Evolutionary conservation across 2,113 vertebrate genomes (phyloP), one percentile per base, ranked within the genome.

Genomic region (Syrrhaptes paradoxus): DNA sequence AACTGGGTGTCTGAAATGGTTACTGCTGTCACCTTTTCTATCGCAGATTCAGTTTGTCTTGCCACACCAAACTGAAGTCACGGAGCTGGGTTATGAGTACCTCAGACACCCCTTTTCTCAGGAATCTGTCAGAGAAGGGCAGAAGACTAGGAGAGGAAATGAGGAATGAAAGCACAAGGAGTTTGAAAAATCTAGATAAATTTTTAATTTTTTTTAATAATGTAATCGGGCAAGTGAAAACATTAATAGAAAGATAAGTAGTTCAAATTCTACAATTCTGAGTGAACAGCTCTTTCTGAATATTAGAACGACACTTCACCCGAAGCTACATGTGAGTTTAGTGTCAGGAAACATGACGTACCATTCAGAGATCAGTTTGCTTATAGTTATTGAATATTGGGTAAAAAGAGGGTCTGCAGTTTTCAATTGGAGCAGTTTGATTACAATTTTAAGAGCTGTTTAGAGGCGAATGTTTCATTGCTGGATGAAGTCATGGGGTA

Each of bases 1-100:
- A 63, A 26, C 28, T 1, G 10, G 43, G 55, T 55, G 77, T 90
- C 89, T 87, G 92, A 63, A 85, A 34, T 67, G 81, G 77, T 59
- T 85, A 11, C 80, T 78, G 85, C 65, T 94, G 77, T 93, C 87
- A 91, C 93, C 89, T 93, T 89, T 81, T 77, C 84, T 93, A 5
- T 24, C 91, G 29, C 65, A 48, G 11, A 32, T 59, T 63, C 6
- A 17, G 38, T 77, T 89, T 66, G 46, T 71, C 61, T 86, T 72
- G 62, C 48, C 66, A 16, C 51, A 25, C 55, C 70, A 46, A 31
- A 17, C 59, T 59, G 61, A 71, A 91, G 76, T 29, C n/a, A 48
- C 1, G 0, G 58, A 65, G 54, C 43, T 65, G 70, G 24, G 68
- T 80, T 85, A 22, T 38, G 79, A 55, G 59, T 12, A 73, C 31